Evolutionary conservation across 1,140 invertebrate genomes (phyloP).

Genomic region (Hyles euphorbiae): DNA sequence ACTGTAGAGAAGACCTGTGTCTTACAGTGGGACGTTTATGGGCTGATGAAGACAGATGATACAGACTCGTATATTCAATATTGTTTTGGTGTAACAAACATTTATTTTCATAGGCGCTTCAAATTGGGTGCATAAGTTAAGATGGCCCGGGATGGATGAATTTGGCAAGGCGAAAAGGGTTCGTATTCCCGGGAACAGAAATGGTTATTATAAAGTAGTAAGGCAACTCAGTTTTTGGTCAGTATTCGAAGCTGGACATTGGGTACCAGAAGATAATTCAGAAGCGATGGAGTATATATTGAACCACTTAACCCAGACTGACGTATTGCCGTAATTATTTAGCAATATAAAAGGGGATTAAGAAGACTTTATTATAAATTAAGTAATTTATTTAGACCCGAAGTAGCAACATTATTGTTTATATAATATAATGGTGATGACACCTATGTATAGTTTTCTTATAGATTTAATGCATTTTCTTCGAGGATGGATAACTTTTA

Average conservation of each 20-base stretch:
- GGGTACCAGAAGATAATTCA: conserved; percentile 66
- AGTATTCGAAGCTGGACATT: conserved; percentile 59
- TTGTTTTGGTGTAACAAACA: neutral
- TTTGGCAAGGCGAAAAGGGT: conserved; percentile 39
- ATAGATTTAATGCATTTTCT: too few species aligned
- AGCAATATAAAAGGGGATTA: neutral
- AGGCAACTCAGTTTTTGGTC: conserved; percentile 51
- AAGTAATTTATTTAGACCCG: neutral
- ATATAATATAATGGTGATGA: neutral
- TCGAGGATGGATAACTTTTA: too few species aligned
- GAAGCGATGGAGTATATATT: conserved; percentile 59
- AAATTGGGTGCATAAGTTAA: conserved; percentile 61
- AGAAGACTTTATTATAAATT: neutral
- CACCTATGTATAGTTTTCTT: neutral
- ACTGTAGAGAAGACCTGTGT: too few species aligned
- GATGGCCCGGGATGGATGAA: conserved; percentile 44
- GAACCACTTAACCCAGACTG: conserved; percentile 32
- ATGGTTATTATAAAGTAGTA: conserved; percentile 51
- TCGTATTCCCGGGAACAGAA: conserved; percentile 38
- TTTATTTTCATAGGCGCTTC: conserved; percentile 37
- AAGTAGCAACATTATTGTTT: neutral
- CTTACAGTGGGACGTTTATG: too few species aligned
- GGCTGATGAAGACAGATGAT: too few species aligned
- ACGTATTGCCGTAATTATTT: conserved; percentile 1
- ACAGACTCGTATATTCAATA: too few species aligned